These are phyloP conservation scores for Oeneis ivallda DNA, from an alignment of 2,888 invertebrate genomes.

Conservation along the genomic window DNA sequence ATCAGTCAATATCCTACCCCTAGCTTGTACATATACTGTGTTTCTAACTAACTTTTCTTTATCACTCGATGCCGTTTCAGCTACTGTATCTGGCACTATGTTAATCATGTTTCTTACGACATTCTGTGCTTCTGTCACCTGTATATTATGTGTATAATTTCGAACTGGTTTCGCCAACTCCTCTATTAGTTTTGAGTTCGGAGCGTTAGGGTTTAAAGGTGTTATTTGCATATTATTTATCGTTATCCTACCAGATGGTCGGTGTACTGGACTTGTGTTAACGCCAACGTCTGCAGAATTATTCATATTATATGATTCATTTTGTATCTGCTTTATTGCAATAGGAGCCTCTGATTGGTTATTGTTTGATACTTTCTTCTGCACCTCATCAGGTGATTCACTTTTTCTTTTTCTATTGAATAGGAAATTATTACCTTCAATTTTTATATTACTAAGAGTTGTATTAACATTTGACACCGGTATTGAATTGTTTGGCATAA, in stretches of 20 bases:
- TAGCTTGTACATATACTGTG: constrained; percentile 70
- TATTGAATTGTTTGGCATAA: constrained; percentile 26
- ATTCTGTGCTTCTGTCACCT: constrained; percentile 32
- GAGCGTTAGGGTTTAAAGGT: constrained; percentile 38
- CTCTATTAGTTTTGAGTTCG: constrained; percentile 39
- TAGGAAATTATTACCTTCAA: constrained; percentile 39
- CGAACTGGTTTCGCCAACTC: constrained; percentile 39
- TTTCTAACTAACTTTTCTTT: constrained; percentile 67
- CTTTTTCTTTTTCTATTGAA: constrained; percentile 64
- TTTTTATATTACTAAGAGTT: constrained; percentile 34
- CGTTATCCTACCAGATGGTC: constrained; percentile 41
- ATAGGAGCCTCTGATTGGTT: constrained; percentile 33
- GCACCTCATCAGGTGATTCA: constrained; percentile 65
- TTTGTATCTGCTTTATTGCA: constrained; percentile 35
- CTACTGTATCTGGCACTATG: constrained; percentile 17
- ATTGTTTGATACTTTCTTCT: constrained; percentile 43
- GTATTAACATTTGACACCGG: constrained; percentile 26
- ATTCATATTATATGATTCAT: constrained; percentile 28
- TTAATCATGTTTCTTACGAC: constrained; percentile 28
- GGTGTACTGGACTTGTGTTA: constrained; percentile 51
- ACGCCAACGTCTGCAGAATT: constrained; percentile 39
- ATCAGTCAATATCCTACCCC: constrained; percentile 61
- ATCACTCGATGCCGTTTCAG: constrained; percentile 40
- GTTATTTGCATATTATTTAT: constrained; percentile 41
- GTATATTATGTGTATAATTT: constrained; percentile 17